Evolutionary conservation across 2,888 invertebrate genomes (phyloP), one percentile per base, ranked within the genome.

Genomic region (Yponomeuta plumbellus): DNA sequence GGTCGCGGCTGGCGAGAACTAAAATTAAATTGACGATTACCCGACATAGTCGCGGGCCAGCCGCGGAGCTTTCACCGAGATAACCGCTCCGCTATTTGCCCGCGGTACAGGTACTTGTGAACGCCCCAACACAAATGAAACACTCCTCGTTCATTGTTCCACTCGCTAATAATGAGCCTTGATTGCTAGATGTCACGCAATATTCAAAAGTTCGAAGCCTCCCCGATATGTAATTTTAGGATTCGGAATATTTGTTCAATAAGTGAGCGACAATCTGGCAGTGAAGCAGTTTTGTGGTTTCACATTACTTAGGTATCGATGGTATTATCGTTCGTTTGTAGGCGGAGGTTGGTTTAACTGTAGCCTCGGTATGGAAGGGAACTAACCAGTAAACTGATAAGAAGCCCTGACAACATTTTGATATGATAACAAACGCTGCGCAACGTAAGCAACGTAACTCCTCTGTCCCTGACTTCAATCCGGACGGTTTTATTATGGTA

Each of bases 1-100:
- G 79, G 80, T 80, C 80, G 79, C 78, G 67, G 22, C 64, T 6
- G 62, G 64, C 79, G 77, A 74, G 79, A 76, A 84, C 84, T 85
- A 83, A 85, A 87, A 88, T 87, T 83, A 86, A 86, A 83, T 23
- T 82, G 78, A 82, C 76, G 79, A 83, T 80, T 80, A 81, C 77
- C 76, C 78, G 71, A 78, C 70, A 70, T 72, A 72, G 74, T 70
- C 71, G 75, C 72, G 73, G 72, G 44, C 44, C 13, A 75, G 77
- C 75, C 73, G 80, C 83, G 17, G 77, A 88, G 88, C 90, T 90
- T 91, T 90, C 89, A 84, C 88, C 83, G 58, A 75, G 72, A 71
- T 74, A 74, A 8, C 59, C 62, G 57, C 56, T n/a, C 65, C n/a
- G 57, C 58, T 23, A 52, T 59, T 34, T 39, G 34, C 59, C 34